Evolutionary conservation across 2,113 vertebrate species (phyloP), one percentile per base, ranked within the genome.

Genomic region (Salvelinus sp.): DNA sequence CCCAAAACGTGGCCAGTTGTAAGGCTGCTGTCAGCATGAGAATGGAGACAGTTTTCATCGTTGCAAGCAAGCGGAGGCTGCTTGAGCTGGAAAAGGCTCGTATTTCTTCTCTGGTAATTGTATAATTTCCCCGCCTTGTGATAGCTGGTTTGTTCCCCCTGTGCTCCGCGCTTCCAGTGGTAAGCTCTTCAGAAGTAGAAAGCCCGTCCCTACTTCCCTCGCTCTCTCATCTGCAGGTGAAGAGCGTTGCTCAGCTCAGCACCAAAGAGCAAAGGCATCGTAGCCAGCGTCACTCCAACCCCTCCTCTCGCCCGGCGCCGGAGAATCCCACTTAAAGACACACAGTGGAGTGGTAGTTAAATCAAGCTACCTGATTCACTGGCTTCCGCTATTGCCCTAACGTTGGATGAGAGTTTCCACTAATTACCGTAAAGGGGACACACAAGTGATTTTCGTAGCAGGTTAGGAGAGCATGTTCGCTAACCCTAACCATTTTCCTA

Each of bases 151-250:
- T 69, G 83, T 86, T 76, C 79, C 79, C 28, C 79, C 60, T 25
- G 79, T 70, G 81, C 76, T 86, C 76, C 72, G 84, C 44, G 79
- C 60, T 33, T 71, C 76, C 83, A 80, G 83, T 87, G 85, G 79
- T 82, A 74, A 80, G 87, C 86, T 86, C 80, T 79, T 71, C 47
- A 66, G 48, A 70, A 73, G 70, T 79, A 62, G 18, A 79, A 62
- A 81, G 76, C 75, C 62, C 83, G 87, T 73, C 83, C 84, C 75
- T 86, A 91, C 75, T 90, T 89, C 85, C 82, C 76, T 80, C 82
- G 86, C 85, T 88, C 89, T 90, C 83, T 88, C 86, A 80, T 90
- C 86, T 92, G 92, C 91, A 93, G 91, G 92, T 92, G 91, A 92
- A 90, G 73, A 60, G 80, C 74, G 65, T 71, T 87, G 89, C 88